Base-by-base conservation (phyloP, 2,113 vertebrate species). In the Pedetes capensis region DNA sequence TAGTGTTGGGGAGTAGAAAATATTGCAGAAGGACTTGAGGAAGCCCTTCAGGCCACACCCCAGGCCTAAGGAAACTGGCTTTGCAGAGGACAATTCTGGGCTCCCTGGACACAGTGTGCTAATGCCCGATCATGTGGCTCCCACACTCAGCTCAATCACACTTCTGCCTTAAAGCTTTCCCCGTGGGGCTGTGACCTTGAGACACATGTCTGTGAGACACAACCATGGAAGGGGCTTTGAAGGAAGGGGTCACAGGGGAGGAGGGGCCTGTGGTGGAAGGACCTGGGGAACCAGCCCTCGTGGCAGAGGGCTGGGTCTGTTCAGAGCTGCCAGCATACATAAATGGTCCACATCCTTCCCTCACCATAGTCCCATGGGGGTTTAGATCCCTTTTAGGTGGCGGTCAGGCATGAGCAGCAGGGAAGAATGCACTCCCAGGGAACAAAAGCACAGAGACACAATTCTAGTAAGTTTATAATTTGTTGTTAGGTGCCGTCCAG, bases 121-220 rank as follows among this genome's bases (percentile, higher is more conserved):
- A 2, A 10, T 12, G 18, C 27, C 53, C 14, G 2, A 3, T 29
- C 10, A 22, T 23, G 42, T 12, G 13, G 8, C 16, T 69, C n/a
- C 22, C 6, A 1, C 3, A 20, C 4, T 4, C 2, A 0, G 16
- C 27, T 3, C 12, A 22, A 53, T 12, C 23, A 29, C 3, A 12
- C 22, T 17, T 34, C 49, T 49, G n/a, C 49, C 76, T 69, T 5
- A 29, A 69, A 17, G 23, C 34, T 63, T 49, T 37, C 27, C 2
- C 0, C 20, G 2, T 14, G 2, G 55, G 34, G 75, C 13, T 42
- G 22, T 63, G 39, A 32, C 34, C 22, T 12, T 23, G 0, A 0
- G 44, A 81, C 14, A n/a, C 17, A 9, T 2, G 0, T 6, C 3
- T n/a, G n/a, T n/a, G n/a, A n/a, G n/a, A n/a, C n/a, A n/a, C n/a